phyloP scores from a whole-genome alignment of 2,888 invertebrate species.

The Meteorus colon region DNA sequence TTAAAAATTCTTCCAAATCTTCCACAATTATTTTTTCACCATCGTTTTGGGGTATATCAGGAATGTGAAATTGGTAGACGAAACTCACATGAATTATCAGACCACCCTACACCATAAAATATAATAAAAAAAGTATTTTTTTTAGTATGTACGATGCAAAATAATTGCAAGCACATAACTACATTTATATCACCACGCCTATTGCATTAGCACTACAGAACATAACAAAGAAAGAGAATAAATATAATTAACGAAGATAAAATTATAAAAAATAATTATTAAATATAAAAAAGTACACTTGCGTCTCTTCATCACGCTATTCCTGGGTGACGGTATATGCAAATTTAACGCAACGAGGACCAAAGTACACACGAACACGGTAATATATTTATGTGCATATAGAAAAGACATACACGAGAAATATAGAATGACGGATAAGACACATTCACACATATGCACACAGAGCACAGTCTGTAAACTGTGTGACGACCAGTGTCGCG shows the following conservation, averaged over 20 bases:
- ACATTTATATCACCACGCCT: too few relatives aligned
- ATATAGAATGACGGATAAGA: slow-evolving; percentile 62
- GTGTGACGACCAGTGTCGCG: slow-evolving; percentile 58
- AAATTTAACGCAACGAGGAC: slow-evolving; percentile 22
- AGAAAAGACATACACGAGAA: slow-evolving; percentile 48
- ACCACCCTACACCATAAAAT: too few relatives aligned
- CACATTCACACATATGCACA: slow-evolving; percentile 56
- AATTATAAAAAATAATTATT: slow-evolving; percentile 17
- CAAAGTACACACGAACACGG: slow-evolving; percentile 14
- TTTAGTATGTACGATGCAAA: too few relatives aligned
- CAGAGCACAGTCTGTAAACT: neutral
- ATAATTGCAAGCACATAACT: too few relatives aligned
- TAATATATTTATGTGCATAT: slow-evolving; percentile 11
- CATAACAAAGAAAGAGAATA: neutral
- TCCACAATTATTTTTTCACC: too few relatives aligned
- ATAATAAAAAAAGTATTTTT: too few relatives aligned
- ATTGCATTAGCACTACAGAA: neutral
- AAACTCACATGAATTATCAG: too few relatives aligned
- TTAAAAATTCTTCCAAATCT: too few relatives aligned
- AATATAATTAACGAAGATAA: neutral
- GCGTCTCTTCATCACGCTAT: slow-evolving; percentile 49
- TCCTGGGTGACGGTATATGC: slow-evolving; percentile 44
- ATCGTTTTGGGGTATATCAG: too few relatives aligned
- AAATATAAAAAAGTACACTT: slow-evolving; percentile 25
- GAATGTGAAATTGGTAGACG: too few relatives aligned